A percentile compares a stretch with the other conserved stretches of the same genome.
Conservation (phyloP, 2,113 vertebrate genomes). For the Riparia riparia region DNA sequence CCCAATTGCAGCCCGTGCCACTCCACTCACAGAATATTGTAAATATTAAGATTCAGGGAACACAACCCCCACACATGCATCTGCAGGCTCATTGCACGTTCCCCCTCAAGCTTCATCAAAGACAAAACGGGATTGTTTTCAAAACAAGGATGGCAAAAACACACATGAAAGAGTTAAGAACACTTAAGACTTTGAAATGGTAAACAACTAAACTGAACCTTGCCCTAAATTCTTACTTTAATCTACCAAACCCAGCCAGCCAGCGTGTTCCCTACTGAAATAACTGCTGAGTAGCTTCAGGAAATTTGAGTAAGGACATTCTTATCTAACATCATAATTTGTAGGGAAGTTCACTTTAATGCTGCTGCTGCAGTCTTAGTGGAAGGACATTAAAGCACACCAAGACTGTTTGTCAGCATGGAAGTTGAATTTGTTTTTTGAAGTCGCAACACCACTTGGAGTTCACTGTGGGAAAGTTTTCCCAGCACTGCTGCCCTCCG, state of each 20-base stretch:
- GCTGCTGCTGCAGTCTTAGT: conserved; percentile 57
- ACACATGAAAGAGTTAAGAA: conserved; percentile 72
- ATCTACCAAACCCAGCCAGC: conserved; percentile 54
- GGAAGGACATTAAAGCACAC: conserved; percentile 55
- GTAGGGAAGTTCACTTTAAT: conserved; percentile 61
- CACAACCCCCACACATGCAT: neutral
- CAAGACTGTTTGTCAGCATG: conserved; percentile 54
- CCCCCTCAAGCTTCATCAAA: conserved; percentile 46
- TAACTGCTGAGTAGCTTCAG: conserved; percentile 70
- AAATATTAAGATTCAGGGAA: neutral
- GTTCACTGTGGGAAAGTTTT: conserved; percentile 67
- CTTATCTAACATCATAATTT: conserved; percentile 70
- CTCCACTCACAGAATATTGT: neutral
- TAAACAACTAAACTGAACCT: conserved; percentile 70
- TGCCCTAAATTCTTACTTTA: conserved; percentile 69
- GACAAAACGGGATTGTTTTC: conserved; percentile 34
- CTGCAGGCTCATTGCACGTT: neutral
- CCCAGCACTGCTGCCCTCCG: conserved; percentile 25
- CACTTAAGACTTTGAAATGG: conserved; percentile 58
- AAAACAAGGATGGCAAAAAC: conserved; percentile 47
- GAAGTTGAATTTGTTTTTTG: conserved; percentile 44
- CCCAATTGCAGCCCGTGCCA: neutral
- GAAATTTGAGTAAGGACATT: conserved; percentile 70
- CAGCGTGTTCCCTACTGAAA: conserved; percentile 61
- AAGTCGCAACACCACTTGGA: conserved; percentile 57